A percentile compares a stretch with the other conserved stretches of the same genome.
These are phyloP conservation scores for Cylas formicarius DNA, from an alignment of 1,140 invertebrate species.

Conservation along the genomic window DNA sequence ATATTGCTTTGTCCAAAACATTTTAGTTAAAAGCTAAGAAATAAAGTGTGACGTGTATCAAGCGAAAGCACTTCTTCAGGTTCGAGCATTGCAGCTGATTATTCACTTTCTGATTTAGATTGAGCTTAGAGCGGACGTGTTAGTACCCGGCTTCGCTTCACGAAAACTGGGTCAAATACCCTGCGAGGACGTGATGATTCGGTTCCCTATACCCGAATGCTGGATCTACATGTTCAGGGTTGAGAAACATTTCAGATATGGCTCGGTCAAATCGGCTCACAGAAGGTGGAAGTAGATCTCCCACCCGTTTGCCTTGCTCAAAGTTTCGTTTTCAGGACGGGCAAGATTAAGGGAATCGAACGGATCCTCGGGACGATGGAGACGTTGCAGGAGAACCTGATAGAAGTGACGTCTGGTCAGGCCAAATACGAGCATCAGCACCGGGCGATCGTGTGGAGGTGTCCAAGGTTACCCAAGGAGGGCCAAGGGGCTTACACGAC, in stretches of 20 bases:
- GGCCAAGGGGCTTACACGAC: conserved; percentile 96
- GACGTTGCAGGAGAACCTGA: conserved; percentile 83
- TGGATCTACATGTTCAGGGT: conserved; percentile 99
- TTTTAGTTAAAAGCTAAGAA: no score
- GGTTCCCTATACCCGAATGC: conserved; percentile 96
- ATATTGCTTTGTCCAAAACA: no score
- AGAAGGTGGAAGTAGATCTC: conserved; percentile 52
- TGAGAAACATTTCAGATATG: conserved; percentile 97
- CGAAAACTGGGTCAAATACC: conserved; percentile 91
- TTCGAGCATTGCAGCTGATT: conserved; percentile 4
- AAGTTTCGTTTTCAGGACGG: conserved; percentile 56
- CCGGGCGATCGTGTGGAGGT: conserved; percentile 95
- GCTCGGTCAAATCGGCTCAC: conserved; percentile 96
- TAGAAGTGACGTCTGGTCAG: conserved; percentile 95
- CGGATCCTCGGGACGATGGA: conserved; percentile 88
- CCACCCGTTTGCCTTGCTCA: not conserved
- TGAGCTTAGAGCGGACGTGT: conserved; percentile 86
- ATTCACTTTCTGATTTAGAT: conserved; percentile 55
- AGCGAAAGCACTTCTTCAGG: no score
- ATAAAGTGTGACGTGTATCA: no score
- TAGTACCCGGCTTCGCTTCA: conserved; percentile 94
- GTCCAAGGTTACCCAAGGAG: conserved; percentile 91
- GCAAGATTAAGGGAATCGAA: conserved; percentile 91
- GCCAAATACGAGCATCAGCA: conserved; percentile 99
- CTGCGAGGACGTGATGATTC: conserved; percentile 94